phyloP scores from a whole-genome alignment of 2,888 invertebrate species.

The Ptychoptera albimana region DNA sequence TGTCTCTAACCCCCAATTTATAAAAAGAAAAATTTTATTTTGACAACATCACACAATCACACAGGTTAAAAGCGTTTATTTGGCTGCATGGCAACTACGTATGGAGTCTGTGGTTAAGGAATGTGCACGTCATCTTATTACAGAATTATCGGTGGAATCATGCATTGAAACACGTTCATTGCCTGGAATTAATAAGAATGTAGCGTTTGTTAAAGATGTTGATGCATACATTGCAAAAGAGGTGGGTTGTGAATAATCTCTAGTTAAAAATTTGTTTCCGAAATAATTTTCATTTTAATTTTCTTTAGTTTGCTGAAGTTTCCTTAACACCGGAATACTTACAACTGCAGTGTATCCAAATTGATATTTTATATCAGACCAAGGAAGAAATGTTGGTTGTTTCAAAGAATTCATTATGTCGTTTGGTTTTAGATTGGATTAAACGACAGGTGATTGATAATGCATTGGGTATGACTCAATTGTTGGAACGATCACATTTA shows the following conservation, averaged over 20 bases:
- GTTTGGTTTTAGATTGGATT: conserved; percentile 48
- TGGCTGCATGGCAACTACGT: conserved; percentile 61
- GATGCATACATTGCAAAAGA: conserved; percentile 54
- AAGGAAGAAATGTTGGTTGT: conserved; percentile 46
- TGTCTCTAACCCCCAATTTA: background rate
- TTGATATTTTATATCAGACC: conserved; percentile 60
- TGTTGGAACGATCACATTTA: conserved; percentile 14
- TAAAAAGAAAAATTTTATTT: conserved; percentile 2
- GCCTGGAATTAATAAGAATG: conserved; percentile 41
- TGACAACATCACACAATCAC: conserved; percentile 16
- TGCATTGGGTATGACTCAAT: conserved; percentile 11
- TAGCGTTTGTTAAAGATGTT: conserved; percentile 43
- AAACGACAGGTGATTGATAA: conserved; percentile 29
- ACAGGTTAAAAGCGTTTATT: conserved; percentile 52
- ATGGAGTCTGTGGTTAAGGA: conserved; percentile 56
- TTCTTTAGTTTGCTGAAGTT: conserved; percentile 44
- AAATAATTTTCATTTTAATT: background rate
- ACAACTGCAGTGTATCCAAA: conserved; percentile 44
- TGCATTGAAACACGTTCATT: conserved; percentile 43
- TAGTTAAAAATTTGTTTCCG: conserved; percentile 3
- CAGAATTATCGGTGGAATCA: conserved; percentile 42
- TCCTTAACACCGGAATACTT: conserved; percentile 18
- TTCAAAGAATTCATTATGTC: conserved; percentile 40
- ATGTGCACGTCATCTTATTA: conserved; percentile 52
- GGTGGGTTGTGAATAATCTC: conserved; percentile 26